Evolutionary conservation across 2,113 vertebrate genomes (phyloP).

Genomic region (Theristicus caerulescens): DNA sequence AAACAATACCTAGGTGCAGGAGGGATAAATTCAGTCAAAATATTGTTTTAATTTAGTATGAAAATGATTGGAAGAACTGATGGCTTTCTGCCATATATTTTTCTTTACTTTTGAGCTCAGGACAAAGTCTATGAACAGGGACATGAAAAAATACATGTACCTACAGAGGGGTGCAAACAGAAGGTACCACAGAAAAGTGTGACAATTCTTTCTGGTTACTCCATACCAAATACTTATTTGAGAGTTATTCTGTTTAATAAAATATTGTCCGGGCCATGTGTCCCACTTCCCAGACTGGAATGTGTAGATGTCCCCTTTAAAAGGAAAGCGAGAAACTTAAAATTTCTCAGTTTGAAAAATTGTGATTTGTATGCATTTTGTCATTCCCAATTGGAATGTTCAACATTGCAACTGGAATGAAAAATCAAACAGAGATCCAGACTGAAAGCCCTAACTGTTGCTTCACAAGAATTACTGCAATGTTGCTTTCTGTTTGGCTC

Average conservation of each 20-base stretch:
- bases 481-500: not conserved
- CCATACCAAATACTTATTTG: not conserved
- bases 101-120: not conserved
- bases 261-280: not conserved
- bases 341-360: not conserved
- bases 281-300: not conserved
- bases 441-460: not conserved
- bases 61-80: not conserved
- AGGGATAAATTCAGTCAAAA: not conserved
- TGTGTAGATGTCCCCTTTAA: not conserved
- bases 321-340: not conserved
- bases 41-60: not conserved
- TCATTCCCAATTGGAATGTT: not conserved
- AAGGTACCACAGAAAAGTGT: rapidly evolving
- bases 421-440: not conserved
- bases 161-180: not conserved
- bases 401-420: not conserved
- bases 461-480: not conserved
- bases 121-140: not conserved
- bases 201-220: not conserved
- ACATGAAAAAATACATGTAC: not conserved
- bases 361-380: not conserved
- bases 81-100: not conserved
- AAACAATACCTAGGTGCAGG: not conserved
- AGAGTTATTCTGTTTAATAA: not conserved